phyloP scores from a whole-genome alignment of 2,113 vertebrate genomes.

The Motacilla tschutschensis region DNA sequence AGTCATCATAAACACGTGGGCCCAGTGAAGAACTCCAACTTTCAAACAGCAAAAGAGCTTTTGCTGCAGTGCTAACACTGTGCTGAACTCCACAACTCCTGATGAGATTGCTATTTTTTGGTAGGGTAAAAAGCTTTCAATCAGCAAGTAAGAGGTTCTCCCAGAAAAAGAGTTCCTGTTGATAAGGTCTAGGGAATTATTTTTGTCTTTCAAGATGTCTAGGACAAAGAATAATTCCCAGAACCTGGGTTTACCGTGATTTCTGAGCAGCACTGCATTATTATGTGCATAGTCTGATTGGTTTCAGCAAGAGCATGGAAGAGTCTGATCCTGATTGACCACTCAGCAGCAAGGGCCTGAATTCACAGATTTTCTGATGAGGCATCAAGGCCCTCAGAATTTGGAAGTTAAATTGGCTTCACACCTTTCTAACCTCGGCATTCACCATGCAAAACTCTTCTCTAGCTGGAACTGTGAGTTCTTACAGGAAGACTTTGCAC shows the following conservation, averaged over 20 bases:
- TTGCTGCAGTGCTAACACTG: background rate
- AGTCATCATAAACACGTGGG: conserved; percentile 48
- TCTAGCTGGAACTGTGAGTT: background rate
- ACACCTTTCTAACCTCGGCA: background rate
- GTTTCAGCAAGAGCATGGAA: background rate
- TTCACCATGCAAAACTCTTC: background rate
- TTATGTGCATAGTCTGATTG: accelerated
- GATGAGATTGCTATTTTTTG: background rate
- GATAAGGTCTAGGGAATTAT: background rate
- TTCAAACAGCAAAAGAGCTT: conserved; percentile 19
- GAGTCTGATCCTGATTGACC: background rate
- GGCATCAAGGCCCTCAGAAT: background rate
- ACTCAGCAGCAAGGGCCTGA: background rate
- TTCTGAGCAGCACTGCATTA: background rate
- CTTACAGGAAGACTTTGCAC: background rate
- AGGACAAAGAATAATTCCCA: background rate
- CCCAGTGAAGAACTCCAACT: conserved; percentile 19
- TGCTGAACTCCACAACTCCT: background rate
- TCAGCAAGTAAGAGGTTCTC: conserved; percentile 18
- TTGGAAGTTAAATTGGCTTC: background rate
- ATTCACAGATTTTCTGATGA: background rate
- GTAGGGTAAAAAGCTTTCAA: conserved; percentile 5
- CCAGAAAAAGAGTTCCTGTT: background rate
- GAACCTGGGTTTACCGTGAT: background rate
- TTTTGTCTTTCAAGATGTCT: background rate